Evolutionary conservation across 35 echinoderm and acorn worm species (phyloP).

Genomic region (Ptychodera flava): DNA sequence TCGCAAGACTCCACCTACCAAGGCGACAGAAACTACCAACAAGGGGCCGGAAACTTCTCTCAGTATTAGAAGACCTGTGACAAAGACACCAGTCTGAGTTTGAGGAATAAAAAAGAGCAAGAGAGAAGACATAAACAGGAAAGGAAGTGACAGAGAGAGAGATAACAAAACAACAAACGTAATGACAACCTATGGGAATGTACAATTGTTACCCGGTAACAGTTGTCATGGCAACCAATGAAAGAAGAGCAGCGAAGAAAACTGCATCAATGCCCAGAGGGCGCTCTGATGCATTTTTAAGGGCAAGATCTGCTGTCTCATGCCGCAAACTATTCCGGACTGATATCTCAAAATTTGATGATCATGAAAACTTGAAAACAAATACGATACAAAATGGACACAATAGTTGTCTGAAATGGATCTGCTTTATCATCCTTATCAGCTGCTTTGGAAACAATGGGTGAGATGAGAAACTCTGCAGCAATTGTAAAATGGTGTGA

Average conservation of each 20-base stretch:
- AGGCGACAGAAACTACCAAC: constrained; percentile 93
- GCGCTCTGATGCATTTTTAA: too few relatives aligned
- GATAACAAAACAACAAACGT: constrained; percentile 10
- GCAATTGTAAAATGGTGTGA: neutral
- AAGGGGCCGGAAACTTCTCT: constrained; percentile 41
- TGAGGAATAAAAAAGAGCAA: constrained; percentile 4
- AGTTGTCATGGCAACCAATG: neutral
- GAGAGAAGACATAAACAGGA: neutral
- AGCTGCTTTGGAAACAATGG: too few relatives aligned
- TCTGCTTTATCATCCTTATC: too few relatives aligned
- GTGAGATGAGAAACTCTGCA: neutral
- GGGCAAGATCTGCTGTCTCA: too few relatives aligned
- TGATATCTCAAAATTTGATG: too few relatives aligned
- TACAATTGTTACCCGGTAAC: neutral
- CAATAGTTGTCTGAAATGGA: too few relatives aligned
- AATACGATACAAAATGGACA: too few relatives aligned
- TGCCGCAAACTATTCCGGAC: too few relatives aligned
- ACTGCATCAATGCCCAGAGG: too few relatives aligned
- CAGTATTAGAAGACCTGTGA: constrained; percentile 15
- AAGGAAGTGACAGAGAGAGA: constrained; percentile 13
- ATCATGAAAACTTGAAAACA: too few relatives aligned
- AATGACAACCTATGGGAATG: neutral
- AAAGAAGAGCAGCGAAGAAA: neutral
- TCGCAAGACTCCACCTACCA: constrained; percentile 99
- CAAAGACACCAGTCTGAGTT: neutral